Conservation (phyloP, 1,140 invertebrate species). For the Notospermus geniculatus region DNA sequence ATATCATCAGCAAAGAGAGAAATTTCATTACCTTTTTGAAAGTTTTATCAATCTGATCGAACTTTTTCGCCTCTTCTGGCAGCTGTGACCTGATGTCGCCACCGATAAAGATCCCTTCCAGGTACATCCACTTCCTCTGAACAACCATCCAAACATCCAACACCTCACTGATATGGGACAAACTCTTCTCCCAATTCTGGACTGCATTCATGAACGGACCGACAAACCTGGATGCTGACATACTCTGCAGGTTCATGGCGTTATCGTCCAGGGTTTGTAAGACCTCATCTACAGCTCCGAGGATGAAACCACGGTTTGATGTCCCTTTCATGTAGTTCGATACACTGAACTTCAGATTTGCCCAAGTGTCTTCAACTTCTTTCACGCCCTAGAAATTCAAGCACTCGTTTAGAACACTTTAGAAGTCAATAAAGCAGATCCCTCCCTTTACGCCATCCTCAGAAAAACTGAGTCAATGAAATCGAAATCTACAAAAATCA, state of each 20-base stretch:
- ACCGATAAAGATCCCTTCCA: slow-evolving; percentile 87
- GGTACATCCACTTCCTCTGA: slow-evolving; percentile 84
- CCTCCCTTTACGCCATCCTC: too few relatives aligned
- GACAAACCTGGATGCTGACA: slow-evolving; percentile 84
- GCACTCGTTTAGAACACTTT: too few relatives aligned
- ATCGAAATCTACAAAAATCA: too few relatives aligned
- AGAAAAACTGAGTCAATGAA: too few relatives aligned
- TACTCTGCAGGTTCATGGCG: slow-evolving; percentile 83
- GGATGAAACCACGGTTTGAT: slow-evolving; percentile 68
- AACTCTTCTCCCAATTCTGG: slow-evolving; percentile 77
- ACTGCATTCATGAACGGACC: slow-evolving; percentile 79
- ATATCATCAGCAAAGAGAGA: too few relatives aligned
- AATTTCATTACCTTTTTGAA: slow-evolving; percentile 72
- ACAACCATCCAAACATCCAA: slow-evolving; percentile 78
- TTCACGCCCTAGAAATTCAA: slow-evolving; percentile 63
- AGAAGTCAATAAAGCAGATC: too few relatives aligned
- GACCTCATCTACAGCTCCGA: slow-evolving; percentile 80
- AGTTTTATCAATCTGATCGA: slow-evolving; percentile 79
- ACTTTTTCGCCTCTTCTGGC: slow-evolving; percentile 82
- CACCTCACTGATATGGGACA: slow-evolving; percentile 79
- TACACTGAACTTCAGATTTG: slow-evolving; percentile 69
- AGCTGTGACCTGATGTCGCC: slow-evolving; percentile 81
- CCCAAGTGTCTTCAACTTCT: slow-evolving; percentile 72
- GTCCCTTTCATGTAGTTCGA: slow-evolving; percentile 59
- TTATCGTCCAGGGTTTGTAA: slow-evolving; percentile 81